Evolutionary conservation across 2,888 invertebrate genomes (phyloP), one percentile per base, ranked within the genome.

Genomic region (Xestoiulus laeticollis): DNA sequence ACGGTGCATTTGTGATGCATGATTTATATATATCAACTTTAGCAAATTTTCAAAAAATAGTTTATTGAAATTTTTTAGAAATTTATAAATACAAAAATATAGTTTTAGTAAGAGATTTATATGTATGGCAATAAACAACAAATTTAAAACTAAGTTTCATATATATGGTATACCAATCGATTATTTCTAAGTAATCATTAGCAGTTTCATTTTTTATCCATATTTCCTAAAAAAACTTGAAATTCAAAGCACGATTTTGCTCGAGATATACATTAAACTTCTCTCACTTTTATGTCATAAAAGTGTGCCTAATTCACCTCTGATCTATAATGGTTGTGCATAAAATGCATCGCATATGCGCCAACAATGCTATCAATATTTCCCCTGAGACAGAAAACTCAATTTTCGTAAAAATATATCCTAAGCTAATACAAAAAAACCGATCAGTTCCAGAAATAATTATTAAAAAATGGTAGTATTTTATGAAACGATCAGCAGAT

Each of bases 401-500:
- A 68, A 68, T 68, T 68, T 68, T 68, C 59, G 22, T 10, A 68
- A 26, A 68, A 68, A 68, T 68, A 68, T 22, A n/a, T 68, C 59
- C 59, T 6, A 22, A 68, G n/a, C 59, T 22, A 68, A 10, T 22
- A 68, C 59, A 22, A 68, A 68, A 22, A 22, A 68, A 68, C 59
- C 59, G 22, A 68, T 68, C 59, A 68, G 59, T 68, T 68, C 59
- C 59, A 68, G 26, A 68, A 68, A 68, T 22, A 68, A 68, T 68
- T 68, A 68, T 68, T 68, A 68, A 68, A 68, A 68, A 68, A 68
- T 68, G 59, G 22, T 68, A 19, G 59, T 22, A 53, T 68, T 68
- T 68, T 68, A 68, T 22, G 59, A 68, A 68, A 68, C 22, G 59
- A 68, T 68, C 59, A 68, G 59, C 59, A 68, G 59, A 68, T 68